phyloP scores from a whole-genome alignment of 2,113 vertebrate species.

The Hydrolagus affinis region DNA sequence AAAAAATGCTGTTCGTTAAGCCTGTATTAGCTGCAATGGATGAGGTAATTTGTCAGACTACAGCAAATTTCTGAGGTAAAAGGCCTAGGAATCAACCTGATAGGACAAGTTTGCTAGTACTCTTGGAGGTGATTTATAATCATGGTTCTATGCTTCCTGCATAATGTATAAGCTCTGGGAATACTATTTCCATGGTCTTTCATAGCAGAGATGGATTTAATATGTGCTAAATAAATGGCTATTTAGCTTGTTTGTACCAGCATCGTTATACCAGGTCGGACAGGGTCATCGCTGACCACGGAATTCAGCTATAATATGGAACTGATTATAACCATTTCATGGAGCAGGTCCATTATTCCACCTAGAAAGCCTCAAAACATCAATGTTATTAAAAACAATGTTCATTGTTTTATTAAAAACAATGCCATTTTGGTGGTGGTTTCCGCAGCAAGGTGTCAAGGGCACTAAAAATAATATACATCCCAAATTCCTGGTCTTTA shows the following conservation, averaged over 20 bases:
- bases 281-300: slow-evolving; percentile 27
- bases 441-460: no score
- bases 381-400: slow-evolving; percentile 35
- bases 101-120: slow-evolving; percentile 36
- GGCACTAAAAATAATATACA: no score
- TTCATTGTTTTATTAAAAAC: no score
- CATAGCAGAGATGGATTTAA: slow-evolving; percentile 36
- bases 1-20: slow-evolving; percentile 43
- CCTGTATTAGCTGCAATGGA: slow-evolving; percentile 37
- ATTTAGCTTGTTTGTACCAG: slow-evolving; percentile 36
- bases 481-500: no score
- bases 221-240: slow-evolving; percentile 41
- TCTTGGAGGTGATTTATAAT: slow-evolving; percentile 45
- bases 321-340: slow-evolving; percentile 36
- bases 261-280: background rate
- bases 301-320: slow-evolving; percentile 25
- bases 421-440: no score
- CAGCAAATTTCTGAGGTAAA: slow-evolving; percentile 38
- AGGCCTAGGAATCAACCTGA: slow-evolving; percentile 38
- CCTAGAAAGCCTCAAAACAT: slow-evolving; percentile 24
- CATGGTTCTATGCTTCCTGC: slow-evolving; percentile 35
- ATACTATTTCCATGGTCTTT: slow-evolving; percentile 36
- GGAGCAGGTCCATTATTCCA: slow-evolving; percentile 32
- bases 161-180: slow-evolving; percentile 40
- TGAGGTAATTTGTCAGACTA: slow-evolving; percentile 41